Percentiles rank a stretch among this genome's conserved stretches.
These are phyloP conservation scores for Sinocyclocheilus rhinocerous DNA, from an alignment of 2,113 vertebrate species.

Conservation along the genomic window DNA sequence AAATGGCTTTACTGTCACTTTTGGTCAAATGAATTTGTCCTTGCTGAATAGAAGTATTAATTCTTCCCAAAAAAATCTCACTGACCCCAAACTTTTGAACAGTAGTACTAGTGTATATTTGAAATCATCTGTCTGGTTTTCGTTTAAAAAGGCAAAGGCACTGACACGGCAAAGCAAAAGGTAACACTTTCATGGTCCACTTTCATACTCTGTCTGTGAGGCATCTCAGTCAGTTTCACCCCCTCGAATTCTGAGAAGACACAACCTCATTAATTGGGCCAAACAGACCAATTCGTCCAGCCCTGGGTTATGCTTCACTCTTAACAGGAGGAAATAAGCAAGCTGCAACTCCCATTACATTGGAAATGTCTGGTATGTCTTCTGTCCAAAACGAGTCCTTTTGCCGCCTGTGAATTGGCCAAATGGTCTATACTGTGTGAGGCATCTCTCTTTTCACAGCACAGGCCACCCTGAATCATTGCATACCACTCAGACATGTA, in stretches of 20 bases:
- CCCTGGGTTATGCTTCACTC: not conserved
- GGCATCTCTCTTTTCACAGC: slow-evolving; percentile 21
- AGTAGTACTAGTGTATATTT: too few species aligned
- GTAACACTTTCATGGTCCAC: not conserved
- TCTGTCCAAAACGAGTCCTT: slow-evolving; percentile 9
- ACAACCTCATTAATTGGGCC: not conserved
- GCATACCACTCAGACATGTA: slow-evolving; percentile 25
- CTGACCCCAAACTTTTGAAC: too few species aligned
- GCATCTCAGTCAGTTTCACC: not conserved
- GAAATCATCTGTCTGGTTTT: not conserved
- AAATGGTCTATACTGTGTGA: slow-evolving; percentile 42
- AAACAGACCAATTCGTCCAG: not conserved
- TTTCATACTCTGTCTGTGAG: not conserved
- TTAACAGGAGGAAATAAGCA: slow-evolving; percentile 10
- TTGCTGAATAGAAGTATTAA: not conserved
- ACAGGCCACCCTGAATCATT: slow-evolving; percentile 22
- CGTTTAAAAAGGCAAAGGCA: not conserved
- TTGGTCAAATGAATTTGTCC: not conserved
- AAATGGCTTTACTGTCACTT: not conserved
- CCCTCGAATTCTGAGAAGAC: not conserved
- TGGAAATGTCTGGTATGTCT: slow-evolving; percentile 51
- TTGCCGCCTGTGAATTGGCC: slow-evolving; percentile 33
- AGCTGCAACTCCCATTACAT: slow-evolving; percentile 44
- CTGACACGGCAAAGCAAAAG: not conserved
- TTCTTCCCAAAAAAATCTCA: too few species aligned